Percentiles rank a stretch among this genome's conserved stretches.
Conservation (phyloP, 2,888 invertebrate species). For the Lingula anatina region DNA sequence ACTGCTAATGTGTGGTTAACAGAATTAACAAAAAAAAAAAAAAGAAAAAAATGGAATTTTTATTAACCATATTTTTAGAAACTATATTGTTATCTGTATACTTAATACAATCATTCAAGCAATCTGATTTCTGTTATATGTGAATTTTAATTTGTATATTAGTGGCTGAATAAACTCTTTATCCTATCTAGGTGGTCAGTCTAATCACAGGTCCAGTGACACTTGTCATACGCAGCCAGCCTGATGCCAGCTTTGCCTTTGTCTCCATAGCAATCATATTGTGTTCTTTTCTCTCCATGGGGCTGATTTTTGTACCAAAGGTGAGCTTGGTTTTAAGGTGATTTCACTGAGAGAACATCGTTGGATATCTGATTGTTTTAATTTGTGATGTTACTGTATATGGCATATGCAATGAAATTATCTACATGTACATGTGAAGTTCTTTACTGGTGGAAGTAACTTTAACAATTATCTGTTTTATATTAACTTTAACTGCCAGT, state of each 20-base stretch:
- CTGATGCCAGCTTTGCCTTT: slow-evolving; percentile 96
- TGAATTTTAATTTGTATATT: too few species aligned
- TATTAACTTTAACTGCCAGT: background rate
- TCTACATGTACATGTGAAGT: background rate
- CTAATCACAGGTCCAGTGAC: slow-evolving; percentile 97
- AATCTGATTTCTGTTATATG: too few species aligned
- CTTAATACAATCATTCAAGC: too few species aligned
- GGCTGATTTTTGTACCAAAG: slow-evolving; percentile 97
- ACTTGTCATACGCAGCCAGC: slow-evolving; percentile 93
- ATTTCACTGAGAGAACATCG: background rate
- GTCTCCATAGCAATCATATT: slow-evolving; percentile 93
- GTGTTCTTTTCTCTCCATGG: slow-evolving; percentile 97
- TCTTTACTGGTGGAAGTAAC: background rate
- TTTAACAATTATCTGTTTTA: background rate
- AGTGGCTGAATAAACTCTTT: too few species aligned
- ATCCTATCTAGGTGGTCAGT: slow-evolving; percentile 64
- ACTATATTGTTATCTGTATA: too few species aligned
- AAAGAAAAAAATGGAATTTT: too few species aligned
- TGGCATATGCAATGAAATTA: background rate
- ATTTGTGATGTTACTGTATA: background rate
- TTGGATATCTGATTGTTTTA: background rate
- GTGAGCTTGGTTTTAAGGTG: slow-evolving; percentile 45
- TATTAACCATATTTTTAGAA: too few species aligned
- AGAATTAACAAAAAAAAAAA: too few species aligned
- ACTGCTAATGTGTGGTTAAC: too few species aligned